Conservation (phyloP, 2,888 invertebrate genomes). For the Geophilus truncorum region DNA sequence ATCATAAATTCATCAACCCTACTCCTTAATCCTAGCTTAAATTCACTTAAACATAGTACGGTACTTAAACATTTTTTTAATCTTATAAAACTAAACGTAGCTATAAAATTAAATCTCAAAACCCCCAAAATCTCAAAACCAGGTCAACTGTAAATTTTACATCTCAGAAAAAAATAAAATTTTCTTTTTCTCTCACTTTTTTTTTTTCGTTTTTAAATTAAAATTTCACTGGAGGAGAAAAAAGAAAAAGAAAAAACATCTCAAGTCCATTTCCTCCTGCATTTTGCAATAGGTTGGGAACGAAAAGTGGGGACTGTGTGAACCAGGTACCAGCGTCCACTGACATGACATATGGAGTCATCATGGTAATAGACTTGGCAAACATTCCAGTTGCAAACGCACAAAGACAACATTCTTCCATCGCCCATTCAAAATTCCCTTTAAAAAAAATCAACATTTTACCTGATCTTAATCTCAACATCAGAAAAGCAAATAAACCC, state of each 20-base stretch:
- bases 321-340: not conserved
- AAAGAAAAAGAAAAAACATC: not conserved
- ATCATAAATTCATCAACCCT: too few relatives aligned
- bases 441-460: not conserved
- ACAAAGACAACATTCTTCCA: not conserved
- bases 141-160: too few relatives aligned
- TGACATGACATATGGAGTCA: not conserved
- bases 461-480: not conserved
- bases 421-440: not conserved
- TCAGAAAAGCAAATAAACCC: not conserved
- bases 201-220: too few relatives aligned
- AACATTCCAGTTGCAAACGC: not conserved
- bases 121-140: too few relatives aligned
- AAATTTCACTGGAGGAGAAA: too few relatives aligned
- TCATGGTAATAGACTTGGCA: conserved; percentile 10
- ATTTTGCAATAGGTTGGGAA: not conserved
- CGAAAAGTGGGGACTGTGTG: not conserved
- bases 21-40: too few relatives aligned
- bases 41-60: too few relatives aligned
- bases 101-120: too few relatives aligned
- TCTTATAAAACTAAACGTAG: too few relatives aligned
- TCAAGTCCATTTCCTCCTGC: not conserved
- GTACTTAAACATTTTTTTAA: too few relatives aligned
- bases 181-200: too few relatives aligned
- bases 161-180: too few relatives aligned